Conservation (phyloP, 2,888 invertebrate species). For the Drosophila pullipes region DNA sequence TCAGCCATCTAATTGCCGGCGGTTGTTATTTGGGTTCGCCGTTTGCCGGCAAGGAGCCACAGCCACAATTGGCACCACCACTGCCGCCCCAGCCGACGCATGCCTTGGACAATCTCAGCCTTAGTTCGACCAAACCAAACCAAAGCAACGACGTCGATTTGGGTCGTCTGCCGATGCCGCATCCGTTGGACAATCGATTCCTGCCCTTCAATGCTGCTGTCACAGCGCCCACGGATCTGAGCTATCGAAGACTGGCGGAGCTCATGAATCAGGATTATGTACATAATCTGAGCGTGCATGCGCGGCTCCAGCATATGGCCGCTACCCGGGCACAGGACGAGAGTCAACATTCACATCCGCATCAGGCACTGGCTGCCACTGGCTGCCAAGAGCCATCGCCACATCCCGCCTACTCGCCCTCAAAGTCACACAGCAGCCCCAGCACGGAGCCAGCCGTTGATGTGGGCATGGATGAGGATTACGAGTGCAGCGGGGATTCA, state of each 20-base stretch:
- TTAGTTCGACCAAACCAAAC: constrained; percentile 43
- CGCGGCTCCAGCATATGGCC: constrained; percentile 70
- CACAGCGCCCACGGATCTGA: constrained; percentile 64
- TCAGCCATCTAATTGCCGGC: constrained; percentile 83
- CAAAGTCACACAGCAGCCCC: constrained; percentile 58
- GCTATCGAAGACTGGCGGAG: constrained; percentile 69
- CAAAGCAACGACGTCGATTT: constrained; percentile 42
- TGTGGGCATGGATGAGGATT: constrained; percentile 83
- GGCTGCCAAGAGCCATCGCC: constrained; percentile 28
- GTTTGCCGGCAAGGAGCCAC: constrained; percentile 49
- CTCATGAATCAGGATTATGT: constrained; percentile 79
- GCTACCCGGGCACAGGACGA: constrained; percentile 50
- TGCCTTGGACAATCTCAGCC: constrained; percentile 53
- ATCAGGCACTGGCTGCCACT: constrained; percentile 1
- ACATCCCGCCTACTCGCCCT: constrained; percentile 48
- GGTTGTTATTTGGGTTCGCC: constrained; percentile 70
- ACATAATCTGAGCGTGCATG: constrained; percentile 75
- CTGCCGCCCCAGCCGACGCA: constrained; percentile 45
- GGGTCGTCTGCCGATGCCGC: constrained; percentile 42
- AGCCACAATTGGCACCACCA: constrained; percentile 17
- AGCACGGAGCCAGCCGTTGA: constrained; percentile 72
- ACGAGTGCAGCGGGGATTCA: constrained; percentile 85
- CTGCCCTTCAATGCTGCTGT: constrained; percentile 66
- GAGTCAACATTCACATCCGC: constrained; percentile 33
- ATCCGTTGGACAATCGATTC: constrained; percentile 74